Conservation (phyloP, 1,140 invertebrate species). For the Formica exsecta region DNA sequence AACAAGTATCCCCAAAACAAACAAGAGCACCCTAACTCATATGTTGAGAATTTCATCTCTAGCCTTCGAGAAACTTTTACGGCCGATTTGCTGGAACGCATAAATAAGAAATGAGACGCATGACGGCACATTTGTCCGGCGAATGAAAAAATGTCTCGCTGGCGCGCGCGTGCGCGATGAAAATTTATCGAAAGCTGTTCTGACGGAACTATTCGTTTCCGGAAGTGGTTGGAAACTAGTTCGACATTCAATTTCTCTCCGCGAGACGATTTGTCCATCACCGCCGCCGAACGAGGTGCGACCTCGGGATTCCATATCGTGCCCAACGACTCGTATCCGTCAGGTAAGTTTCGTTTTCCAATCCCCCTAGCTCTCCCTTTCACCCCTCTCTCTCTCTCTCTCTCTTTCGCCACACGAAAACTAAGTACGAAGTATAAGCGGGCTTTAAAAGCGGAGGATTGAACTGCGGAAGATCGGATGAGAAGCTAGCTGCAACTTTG, state of each 20-base stretch:
- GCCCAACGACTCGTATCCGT: constrained; percentile 73
- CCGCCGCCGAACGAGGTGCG: constrained; percentile 52
- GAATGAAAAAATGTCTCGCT: constrained; percentile 40
- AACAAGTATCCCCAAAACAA: constrained; percentile 24
- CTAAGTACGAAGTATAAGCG: constrained; percentile 75
- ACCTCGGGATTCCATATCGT: constrained; percentile 71
- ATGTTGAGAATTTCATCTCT: constrained; percentile 3
- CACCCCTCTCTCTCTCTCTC: neutral
- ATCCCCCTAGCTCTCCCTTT: neutral
- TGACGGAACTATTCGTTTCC: constrained; percentile 64
- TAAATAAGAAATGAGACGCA: constrained; percentile 52
- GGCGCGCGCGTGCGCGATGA: neutral
- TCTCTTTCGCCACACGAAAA: constrained; percentile 48
- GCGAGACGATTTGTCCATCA: constrained; percentile 72
- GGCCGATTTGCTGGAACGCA: constrained; percentile 9
- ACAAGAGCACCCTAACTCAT: constrained; percentile 28
- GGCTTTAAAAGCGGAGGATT: constrained; percentile 70
- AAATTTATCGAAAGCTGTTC: constrained; percentile 59
- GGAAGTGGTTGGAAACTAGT: constrained; percentile 65
- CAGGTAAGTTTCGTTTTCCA: constrained; percentile 67
- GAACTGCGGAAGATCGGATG: constrained; percentile 63
- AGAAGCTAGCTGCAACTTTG: constrained; percentile 59
- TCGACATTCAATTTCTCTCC: constrained; percentile 74
- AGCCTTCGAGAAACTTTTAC: neutral
- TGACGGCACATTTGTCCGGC: constrained; percentile 49